Base-by-base conservation (phyloP, 1,140 invertebrate genomes). In the Phenacoccus solenopsis region DNA sequence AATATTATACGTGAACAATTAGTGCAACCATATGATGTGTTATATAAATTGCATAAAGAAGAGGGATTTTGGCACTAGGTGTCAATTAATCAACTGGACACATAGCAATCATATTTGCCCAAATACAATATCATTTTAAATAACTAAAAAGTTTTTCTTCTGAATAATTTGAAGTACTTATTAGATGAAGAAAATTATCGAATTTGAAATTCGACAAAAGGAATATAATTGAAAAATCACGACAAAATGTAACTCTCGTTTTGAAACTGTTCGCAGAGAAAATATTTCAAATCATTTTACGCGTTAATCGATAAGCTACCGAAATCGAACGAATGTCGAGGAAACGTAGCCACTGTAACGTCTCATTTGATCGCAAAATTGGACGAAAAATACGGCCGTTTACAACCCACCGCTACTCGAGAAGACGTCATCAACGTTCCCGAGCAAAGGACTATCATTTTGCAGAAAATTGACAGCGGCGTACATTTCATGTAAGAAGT, bases 371-470 rank as follows among this genome's bases (percentile, higher is more conserved):
- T 82, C 16, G 83, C 83, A 75, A 83, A 81, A 72, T 85, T 86
- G 69, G 84, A 86, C 77, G 79, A 83, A 73, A 80, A 81, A 71
- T 85, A 81, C 74, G 84, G 85, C n/a, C 80, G 84, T 74, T 75
- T 86, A 67, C 81, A 82, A 69, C 85, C 85, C 10, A 81, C 82
- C 69, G 81, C 83, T 22, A 81, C 84, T 67, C 79, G 80, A 56
- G 79, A 79, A 72, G 79, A 80, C 27, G 1, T 70, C 32, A 68
- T 73, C 38, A 69, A 70, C 49, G 84, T 82, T 74, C 81, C 84
- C 70, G 80, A 81, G 70, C 82, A 82, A 70, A 82, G 81, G 75
- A 79, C 81, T 75, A 79, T 82, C 72, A 82, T 84, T 75, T 80
- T 82, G 70, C 79, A 68, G 59, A 68, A 73, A 69, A 74, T 76